Percentiles rank a stretch among this genome's conserved stretches.
These are phyloP conservation scores for Micrasema minimum DNA, from an alignment of 1,140 invertebrate species.

Conservation along the genomic window DNA sequence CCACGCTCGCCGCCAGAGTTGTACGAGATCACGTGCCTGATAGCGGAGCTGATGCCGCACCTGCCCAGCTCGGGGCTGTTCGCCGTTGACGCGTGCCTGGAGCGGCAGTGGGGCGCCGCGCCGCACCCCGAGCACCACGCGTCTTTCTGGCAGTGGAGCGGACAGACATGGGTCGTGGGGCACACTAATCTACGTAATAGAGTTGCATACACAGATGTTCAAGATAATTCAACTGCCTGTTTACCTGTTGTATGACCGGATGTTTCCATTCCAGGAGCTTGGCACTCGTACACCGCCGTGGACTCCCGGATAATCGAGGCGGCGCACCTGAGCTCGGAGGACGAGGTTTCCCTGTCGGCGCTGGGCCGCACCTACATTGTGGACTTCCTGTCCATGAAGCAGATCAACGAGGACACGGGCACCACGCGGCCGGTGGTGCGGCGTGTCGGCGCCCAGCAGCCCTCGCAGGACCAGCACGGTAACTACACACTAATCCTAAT, in stretches of 20 bases:
- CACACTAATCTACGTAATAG: background rate
- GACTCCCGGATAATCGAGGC: conserved; percentile 80
- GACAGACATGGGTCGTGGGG: conserved; percentile 93
- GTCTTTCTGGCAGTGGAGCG: conserved; percentile 97
- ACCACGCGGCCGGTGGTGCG: conserved; percentile 91
- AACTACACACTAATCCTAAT: no score
- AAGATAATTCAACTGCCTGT: no score
- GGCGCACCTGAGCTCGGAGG: conserved; percentile 92
- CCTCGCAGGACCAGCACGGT: conserved; percentile 21
- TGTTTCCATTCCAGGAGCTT: conserved; percentile 66
- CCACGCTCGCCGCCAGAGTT: conserved; percentile 93
- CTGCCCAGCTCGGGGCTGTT: conserved; percentile 95
- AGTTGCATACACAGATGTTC: no score
- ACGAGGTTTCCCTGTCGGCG: conserved; percentile 92
- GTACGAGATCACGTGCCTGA: conserved; percentile 95
- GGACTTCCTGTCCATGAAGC: conserved; percentile 97
- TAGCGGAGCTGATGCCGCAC: conserved; percentile 95
- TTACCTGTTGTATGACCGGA: no score
- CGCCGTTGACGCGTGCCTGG: conserved; percentile 87
- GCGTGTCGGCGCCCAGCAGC: conserved; percentile 58
- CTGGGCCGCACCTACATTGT: conserved; percentile 94
- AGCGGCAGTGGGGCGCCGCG: conserved; percentile 74
- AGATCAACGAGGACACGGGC: conserved; percentile 97
- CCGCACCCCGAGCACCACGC: conserved; percentile 85
- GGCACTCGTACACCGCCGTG: conserved; percentile 75